Evolutionary conservation across 1,140 invertebrate species (phyloP), one percentile per base, ranked within the genome.

Genomic region (Zaprionus kolodkinae): DNA sequence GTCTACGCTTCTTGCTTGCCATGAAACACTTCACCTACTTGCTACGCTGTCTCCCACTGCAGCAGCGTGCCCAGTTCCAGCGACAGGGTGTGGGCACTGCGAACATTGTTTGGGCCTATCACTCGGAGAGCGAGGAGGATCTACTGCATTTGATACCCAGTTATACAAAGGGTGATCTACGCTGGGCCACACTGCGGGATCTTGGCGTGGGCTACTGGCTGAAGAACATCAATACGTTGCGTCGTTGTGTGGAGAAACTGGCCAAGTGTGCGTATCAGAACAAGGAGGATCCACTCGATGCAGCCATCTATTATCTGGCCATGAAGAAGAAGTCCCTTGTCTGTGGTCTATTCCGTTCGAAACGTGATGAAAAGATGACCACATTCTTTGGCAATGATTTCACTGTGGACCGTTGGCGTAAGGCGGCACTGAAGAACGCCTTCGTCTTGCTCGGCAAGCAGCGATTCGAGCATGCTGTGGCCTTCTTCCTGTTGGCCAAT

Each of bases 21-120:
- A 99, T 99, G 96, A 98, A 99, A 79, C 99, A 99, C 93, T 99
- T 99, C 91, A 97, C 97, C 71, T 99, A 99, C 93, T 93, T 99
- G n/a, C 91, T 98, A 50, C 93, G 95, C 6, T 99, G 98, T 87
- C 93, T 99, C 33, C 98, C 98, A 0, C 93, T 98, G 4, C 96
- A 95, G 2, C 98, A 99, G 92, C 94, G 98, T 45, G 95, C 96
- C 0, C 94, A 96, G 61, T 95, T 99, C 66, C 97, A 98, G 90
- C 96, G 96, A 65, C 95, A 96, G 76, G 99, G 99, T 13, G 96
- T 99, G 0, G 96, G 96, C 6, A 97, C 97, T 1, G 97, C 97
- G 65, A 98, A 99, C 93, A 94, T 99, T 12, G 98, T 99, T 10
- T 99, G 99, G 99, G 99, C 99, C 1, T 99, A 98, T 93, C 99